Conservation (phyloP, 2,888 invertebrate genomes). For the Xestia xanthographa region DNA sequence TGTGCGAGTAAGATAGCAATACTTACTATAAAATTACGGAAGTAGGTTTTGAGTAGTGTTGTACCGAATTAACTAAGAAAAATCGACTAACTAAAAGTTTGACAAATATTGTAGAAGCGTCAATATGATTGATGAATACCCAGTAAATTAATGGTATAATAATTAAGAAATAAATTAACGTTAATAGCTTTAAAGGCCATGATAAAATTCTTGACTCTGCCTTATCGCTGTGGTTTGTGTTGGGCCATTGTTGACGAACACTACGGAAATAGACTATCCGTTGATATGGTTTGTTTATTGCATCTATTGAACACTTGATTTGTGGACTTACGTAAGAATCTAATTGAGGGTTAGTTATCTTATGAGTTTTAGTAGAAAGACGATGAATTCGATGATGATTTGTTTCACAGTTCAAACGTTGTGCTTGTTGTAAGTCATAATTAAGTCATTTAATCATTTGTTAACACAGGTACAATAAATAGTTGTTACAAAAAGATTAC, state of each 20-base stretch:
- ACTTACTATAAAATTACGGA: constrained; percentile 57
- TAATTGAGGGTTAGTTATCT: constrained; percentile 8
- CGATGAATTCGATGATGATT: not conserved
- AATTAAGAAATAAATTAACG: constrained; percentile 54
- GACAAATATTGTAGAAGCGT: not conserved
- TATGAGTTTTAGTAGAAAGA: not conserved
- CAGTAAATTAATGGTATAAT: constrained; percentile 31
- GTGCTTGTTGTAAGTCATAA: not conserved
- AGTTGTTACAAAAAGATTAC: too few species aligned
- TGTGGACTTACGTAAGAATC: constrained; percentile 43
- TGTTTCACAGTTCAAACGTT: not conserved
- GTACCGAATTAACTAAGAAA: constrained; percentile 2
- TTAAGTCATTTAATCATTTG: too few species aligned
- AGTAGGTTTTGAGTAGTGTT: constrained; percentile 50
- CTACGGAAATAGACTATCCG: constrained; percentile 61
- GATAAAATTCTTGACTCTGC: constrained; percentile 62
- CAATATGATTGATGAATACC: constrained; percentile 43
- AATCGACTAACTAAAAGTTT: constrained; percentile 11
- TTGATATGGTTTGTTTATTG: constrained; percentile 51
- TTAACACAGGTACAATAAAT: too few species aligned
- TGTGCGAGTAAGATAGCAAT: constrained; percentile 46
- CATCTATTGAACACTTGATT: constrained; percentile 54
- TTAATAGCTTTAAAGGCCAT: constrained; percentile 49
- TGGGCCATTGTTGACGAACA: constrained; percentile 54
- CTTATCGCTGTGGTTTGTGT: constrained; percentile 56